A percentile compares a stretch with the other conserved stretches of the same genome.
phyloP scores from a whole-genome alignment of 2,888 invertebrate genomes.

The Anagyrus pseudococci region DNA sequence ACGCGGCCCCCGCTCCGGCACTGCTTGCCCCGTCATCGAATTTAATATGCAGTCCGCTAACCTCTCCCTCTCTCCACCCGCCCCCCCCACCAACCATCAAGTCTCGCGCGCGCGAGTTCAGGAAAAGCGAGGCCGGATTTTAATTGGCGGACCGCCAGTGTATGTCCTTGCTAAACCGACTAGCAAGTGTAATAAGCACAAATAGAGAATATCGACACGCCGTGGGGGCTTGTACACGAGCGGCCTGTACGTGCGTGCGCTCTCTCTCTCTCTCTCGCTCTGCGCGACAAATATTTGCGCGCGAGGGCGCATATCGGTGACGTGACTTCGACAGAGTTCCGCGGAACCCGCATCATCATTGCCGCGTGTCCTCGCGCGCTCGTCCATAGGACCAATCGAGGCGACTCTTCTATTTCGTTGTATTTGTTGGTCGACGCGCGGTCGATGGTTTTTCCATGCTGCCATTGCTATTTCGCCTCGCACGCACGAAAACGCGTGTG shows the following conservation, averaged over 20 bases:
- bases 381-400: too few species aligned
- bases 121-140: constrained; percentile 41
- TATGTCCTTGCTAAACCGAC: constrained; percentile 37
- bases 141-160: constrained; percentile 50
- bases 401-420: too few species aligned
- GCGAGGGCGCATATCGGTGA: constrained; percentile 16
- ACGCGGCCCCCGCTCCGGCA: neutral
- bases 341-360: too few species aligned
- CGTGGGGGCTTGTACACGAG: neutral
- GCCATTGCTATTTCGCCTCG: too few species aligned
- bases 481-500: too few species aligned
- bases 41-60: constrained; percentile 10
- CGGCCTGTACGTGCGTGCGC: constrained; percentile 1
- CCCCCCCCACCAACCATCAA: too few species aligned
- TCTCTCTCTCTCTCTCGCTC: too few species aligned
- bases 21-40: constrained; percentile 7
- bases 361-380: too few species aligned
- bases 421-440: too few species aligned
- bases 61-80: neutral
- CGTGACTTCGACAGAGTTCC: too few species aligned
- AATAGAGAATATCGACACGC: constrained; percentile 35
- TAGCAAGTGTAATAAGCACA: constrained; percentile 42
- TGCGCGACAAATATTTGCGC: constrained; percentile 43
- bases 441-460: too few species aligned
- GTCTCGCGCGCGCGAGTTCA: neutral